A percentile compares a stretch with the other conserved stretches of the same genome.
Evolutionary conservation across 2,113 vertebrate genomes (phyloP).

Genomic region (Pituophis catenifer): DNA sequence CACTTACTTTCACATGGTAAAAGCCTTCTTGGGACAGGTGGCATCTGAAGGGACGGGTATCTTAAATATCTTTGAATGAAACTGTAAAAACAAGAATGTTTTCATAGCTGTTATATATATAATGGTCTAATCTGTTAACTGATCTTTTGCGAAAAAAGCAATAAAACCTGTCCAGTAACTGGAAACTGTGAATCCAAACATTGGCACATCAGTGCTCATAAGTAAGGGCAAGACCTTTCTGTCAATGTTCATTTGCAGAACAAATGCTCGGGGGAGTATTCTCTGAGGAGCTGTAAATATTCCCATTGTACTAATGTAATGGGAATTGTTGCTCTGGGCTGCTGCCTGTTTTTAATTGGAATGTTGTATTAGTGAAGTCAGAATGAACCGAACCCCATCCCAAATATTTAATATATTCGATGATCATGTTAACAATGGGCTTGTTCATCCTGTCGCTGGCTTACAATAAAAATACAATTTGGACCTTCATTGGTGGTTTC

Average conservation of each 20-base stretch:
- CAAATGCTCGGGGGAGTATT: constrained; percentile 27
- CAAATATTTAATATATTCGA: not conserved
- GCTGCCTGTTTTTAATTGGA: constrained; percentile 33
- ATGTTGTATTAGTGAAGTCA: constrained; percentile 24
- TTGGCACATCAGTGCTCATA: constrained; percentile 56
- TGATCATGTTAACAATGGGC: not conserved
- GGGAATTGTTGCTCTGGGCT: constrained; percentile 32
- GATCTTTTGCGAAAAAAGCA: constrained; percentile 9
- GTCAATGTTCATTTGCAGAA: constrained; percentile 53
- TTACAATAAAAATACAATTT: not conserved
- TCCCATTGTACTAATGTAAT: constrained; percentile 46
- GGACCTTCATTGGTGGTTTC: not conserved
- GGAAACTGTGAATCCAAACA: constrained; percentile 47
- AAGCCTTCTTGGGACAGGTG: not conserved
- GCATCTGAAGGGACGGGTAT: not conserved
- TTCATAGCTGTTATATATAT: constrained; percentile 20
- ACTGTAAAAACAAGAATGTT: constrained; percentile 11
- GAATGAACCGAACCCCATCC: constrained; percentile 4
- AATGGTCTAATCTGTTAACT: constrained; percentile 20
- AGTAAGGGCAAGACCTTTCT: constrained; percentile 63
- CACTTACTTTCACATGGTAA: not conserved
- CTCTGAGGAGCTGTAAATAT: constrained; percentile 43
- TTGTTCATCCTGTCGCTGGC: not conserved
- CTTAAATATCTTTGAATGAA: not conserved
- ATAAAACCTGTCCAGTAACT: constrained; percentile 37